Evolutionary conservation across 2,113 vertebrate species (phyloP).

Genomic region (Xenopus tropicalis): UCB_Xtro_10.0 CM004443.2:96607001-96607500

Average conservation of each 20-base stretch:
- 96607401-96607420: too few species aligned
- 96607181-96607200: conserved; percentile 42
- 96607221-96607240: conserved; percentile 32
- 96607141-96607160: conserved; percentile 26
- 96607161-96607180: conserved; percentile 38
- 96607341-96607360: background rate
- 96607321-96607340: conserved; percentile 25
- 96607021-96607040: too few species aligned
- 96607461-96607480: too few species aligned
- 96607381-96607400: too few species aligned
- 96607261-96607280: conserved; percentile 33
- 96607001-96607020: too few species aligned
- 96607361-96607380: too few species aligned
- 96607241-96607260: conserved; percentile 30
- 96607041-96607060: too few species aligned
- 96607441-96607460: too few species aligned
- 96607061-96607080: conserved; percentile 23
- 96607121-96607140: conserved; percentile 39
- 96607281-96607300: conserved; percentile 29
- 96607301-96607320: conserved; percentile 21
- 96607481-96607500: too few species aligned
- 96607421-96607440: too few species aligned
- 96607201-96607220: conserved; percentile 26
- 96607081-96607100: conserved; percentile 13
- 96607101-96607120: conserved; percentile 29